A percentile compares a stretch with the other conserved stretches of the same genome.
phyloP scores from a whole-genome alignment of 2,113 vertebrate genomes.

The Geococcyx californianus region DNA sequence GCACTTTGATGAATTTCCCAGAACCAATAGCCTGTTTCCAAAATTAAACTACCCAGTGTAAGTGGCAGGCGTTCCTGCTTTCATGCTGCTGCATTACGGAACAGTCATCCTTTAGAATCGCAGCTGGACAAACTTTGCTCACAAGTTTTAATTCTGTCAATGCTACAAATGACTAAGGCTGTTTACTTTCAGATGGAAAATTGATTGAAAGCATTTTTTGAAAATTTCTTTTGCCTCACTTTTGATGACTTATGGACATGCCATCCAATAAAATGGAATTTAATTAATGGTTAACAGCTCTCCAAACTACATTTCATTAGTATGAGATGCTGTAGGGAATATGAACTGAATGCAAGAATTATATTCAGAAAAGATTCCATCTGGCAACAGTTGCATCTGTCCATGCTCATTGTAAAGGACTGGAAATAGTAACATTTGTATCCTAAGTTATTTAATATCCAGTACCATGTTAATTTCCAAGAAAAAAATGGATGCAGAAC shows the following conservation, averaged over 20 bases:
- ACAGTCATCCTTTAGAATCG: neutral
- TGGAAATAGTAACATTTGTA: neutral
- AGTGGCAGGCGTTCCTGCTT: neutral
- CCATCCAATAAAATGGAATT: neutral
- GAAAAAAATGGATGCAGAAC: neutral
- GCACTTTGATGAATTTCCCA: neutral
- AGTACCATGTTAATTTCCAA: neutral
- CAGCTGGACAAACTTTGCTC: constrained; percentile 37
- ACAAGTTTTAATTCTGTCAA: constrained; percentile 26
- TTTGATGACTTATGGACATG: neutral
- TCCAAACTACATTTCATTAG: neutral
- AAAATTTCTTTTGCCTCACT: neutral
- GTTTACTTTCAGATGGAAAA: constrained; percentile 7
- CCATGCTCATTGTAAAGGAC: neutral
- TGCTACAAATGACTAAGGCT: neutral
- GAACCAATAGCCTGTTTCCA: neutral
- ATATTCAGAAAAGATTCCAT: neutral
- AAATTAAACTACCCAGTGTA: neutral
- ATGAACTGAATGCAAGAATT: neutral
- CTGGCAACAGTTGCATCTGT: constrained; percentile 5
- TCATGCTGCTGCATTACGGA: neutral
- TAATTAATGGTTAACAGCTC: constrained; percentile 24
- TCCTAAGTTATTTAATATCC: neutral
- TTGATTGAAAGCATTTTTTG: neutral
- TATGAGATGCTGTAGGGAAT: neutral